Conservation (phyloP, 2,888 invertebrate species). For the Suillia variegata region DNA sequence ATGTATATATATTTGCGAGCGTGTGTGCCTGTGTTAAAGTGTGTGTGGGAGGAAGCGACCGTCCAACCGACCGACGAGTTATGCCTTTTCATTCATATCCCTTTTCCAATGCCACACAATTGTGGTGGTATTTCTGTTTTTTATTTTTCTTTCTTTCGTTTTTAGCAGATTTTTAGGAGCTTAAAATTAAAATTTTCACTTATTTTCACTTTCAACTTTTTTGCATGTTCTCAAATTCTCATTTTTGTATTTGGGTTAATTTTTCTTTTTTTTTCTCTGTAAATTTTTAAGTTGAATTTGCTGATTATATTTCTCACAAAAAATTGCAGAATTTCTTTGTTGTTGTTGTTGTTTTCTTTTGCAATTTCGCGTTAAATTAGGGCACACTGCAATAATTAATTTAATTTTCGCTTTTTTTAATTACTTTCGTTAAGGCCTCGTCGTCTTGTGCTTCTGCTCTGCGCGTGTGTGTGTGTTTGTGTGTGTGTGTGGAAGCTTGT, state of each 20-base stretch:
- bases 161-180: constrained; percentile 31
- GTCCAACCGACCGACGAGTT: too few species aligned
- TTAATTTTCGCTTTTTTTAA: too few species aligned
- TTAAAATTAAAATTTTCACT: too few species aligned
- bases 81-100: constrained; percentile 55
- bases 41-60: constrained; percentile 23
- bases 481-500: constrained; percentile 14
- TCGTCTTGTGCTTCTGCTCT: too few species aligned
- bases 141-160: constrained; percentile 13
- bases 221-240: constrained; percentile 6
- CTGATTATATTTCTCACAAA: constrained; percentile 2
- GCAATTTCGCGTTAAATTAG: background rate
- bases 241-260: too few species aligned
- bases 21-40: too few species aligned
- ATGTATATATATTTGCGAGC: too few species aligned
- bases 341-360: background rate
- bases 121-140: background rate
- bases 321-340: background rate
- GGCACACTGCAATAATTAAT: constrained; percentile 6
- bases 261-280: constrained; percentile 9
- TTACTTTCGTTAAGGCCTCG: constrained; percentile 5
- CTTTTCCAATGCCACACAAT: constrained; percentile 23
- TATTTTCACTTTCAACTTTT: constrained; percentile 7
- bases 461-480: too few species aligned
- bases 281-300: too few species aligned